Evolutionary conservation across 2,113 vertebrate species (phyloP).

Genomic region (Pseudolaguvia tuberculata): DNA sequence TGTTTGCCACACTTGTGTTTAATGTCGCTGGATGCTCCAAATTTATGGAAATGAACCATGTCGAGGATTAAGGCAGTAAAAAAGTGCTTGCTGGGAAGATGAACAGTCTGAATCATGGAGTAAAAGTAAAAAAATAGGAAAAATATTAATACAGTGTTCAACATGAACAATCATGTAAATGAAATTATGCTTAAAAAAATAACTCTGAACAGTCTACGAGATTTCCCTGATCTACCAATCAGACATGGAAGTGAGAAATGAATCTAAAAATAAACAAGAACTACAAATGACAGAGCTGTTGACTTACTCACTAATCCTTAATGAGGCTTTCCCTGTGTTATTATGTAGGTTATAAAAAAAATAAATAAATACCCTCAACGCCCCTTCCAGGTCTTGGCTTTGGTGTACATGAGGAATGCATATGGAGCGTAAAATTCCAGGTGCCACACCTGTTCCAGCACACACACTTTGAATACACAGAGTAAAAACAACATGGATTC

Average conservation of each 20-base stretch:
- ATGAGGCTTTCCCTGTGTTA: not conserved
- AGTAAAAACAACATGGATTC: not conserved
- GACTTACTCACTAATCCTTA: not conserved
- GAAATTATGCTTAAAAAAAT: not conserved
- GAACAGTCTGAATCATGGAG: not conserved
- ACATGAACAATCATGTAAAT: not conserved
- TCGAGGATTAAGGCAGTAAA: constrained; percentile 17
- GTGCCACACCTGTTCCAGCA: not conserved
- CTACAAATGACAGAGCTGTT: not conserved
- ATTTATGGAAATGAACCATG: constrained; percentile 27
- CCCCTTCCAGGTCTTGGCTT: not conserved
- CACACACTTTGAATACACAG: constrained; percentile 6
- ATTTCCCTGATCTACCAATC: too few species aligned
- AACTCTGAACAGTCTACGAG: too few species aligned
- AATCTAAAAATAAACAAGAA: not conserved
- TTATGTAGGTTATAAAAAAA: not conserved
- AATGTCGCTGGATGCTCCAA: constrained; percentile 30
- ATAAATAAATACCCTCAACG: not conserved
- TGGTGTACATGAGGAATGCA: constrained; percentile 1
- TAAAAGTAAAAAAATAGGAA: not conserved
- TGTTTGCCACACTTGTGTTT: constrained; percentile 18
- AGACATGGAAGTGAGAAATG: not conserved
- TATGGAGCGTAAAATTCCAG: constrained; percentile 11
- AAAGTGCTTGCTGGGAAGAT: constrained; percentile 6
- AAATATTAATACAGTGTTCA: not conserved